Percentiles rank a stretch among this genome's conserved stretches.
Conservation (phyloP, 2,797 vertebrate species). For the Neosilurus mollespiculum region DNA sequence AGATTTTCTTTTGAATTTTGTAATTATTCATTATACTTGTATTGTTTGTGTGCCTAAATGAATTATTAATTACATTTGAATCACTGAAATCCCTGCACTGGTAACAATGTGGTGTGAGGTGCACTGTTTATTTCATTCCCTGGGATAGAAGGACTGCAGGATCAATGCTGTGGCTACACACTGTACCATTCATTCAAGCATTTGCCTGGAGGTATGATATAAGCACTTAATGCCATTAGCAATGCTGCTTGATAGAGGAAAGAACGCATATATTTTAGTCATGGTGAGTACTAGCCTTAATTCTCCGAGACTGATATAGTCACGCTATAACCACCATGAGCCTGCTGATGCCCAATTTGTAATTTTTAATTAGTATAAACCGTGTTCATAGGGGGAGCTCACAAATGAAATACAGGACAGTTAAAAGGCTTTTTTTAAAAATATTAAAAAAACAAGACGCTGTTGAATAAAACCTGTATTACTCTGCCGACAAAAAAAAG, state of each 20-base stretch:
- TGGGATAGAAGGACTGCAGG: neutral
- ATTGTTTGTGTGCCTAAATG: neutral
- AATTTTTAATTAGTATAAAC: neutral
- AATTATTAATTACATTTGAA: neutral
- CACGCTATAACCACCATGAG: neutral
- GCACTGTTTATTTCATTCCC: neutral
- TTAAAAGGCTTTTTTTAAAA: neutral
- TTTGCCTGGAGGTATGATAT: conserved; percentile 10
- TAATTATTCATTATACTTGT: neutral
- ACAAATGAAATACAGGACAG: neutral
- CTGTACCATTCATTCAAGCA: neutral
- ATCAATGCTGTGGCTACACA: neutral
- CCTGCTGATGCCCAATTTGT: neutral
- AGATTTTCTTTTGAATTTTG: neutral
- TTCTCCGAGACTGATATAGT: neutral
- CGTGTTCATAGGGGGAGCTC: neutral
- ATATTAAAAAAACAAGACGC: no score
- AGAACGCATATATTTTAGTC: neutral
- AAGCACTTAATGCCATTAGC: neutral
- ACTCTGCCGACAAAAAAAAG: no score
- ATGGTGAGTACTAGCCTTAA: neutral
- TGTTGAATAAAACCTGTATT: no score
- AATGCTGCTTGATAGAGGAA: neutral
- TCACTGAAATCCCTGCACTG: neutral
- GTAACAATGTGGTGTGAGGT: neutral